Evolutionary conservation across 2,888 invertebrate genomes (phyloP).

Genomic region (Drosophila merina): DNA sequence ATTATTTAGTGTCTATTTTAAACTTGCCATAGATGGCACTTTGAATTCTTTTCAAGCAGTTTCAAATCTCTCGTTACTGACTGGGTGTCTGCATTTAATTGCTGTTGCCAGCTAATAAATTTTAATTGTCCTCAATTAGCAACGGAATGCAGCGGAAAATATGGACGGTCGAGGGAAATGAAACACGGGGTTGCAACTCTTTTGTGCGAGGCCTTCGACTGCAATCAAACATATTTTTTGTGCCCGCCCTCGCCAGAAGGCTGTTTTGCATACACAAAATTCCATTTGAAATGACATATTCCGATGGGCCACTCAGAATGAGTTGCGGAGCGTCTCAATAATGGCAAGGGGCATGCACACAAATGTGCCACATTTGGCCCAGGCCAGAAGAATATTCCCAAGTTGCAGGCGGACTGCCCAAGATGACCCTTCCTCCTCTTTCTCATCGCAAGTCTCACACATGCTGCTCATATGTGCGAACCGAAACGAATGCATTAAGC

Average conservation of each 20-base stretch:
- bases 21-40: neutral
- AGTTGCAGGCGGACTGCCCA: slow-evolving; percentile 28
- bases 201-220: slow-evolving; percentile 53
- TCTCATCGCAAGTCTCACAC: slow-evolving; percentile 41
- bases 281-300: slow-evolving; percentile 50
- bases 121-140: slow-evolving; percentile 78
- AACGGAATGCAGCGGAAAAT: slow-evolving; percentile 70
- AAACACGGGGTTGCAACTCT: slow-evolving; percentile 42
- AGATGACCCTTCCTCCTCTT: slow-evolving; percentile 22
- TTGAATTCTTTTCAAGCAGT: slow-evolving; percentile 9
- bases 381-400: slow-evolving; percentile 19
- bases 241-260: slow-evolving; percentile 45
- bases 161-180: slow-evolving; percentile 16
- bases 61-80: slow-evolving; percentile 33
- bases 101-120: slow-evolving; percentile 79
- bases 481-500: slow-evolving; percentile 64
- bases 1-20: neutral
- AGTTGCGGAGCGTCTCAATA: slow-evolving; percentile 25
- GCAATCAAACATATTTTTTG: slow-evolving; percentile 40
- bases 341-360: slow-evolving; percentile 15
- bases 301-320: slow-evolving; percentile 22
- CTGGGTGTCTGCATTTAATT: slow-evolving; percentile 68
- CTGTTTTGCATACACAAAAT: slow-evolving; percentile 48
- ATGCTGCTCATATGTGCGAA: slow-evolving; percentile 66
- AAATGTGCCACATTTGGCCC: slow-evolving; percentile 16